Evolutionary conservation across 2,797 vertebrate genomes (phyloP).

Genomic region (Pantherophis vulpinus): DNA sequence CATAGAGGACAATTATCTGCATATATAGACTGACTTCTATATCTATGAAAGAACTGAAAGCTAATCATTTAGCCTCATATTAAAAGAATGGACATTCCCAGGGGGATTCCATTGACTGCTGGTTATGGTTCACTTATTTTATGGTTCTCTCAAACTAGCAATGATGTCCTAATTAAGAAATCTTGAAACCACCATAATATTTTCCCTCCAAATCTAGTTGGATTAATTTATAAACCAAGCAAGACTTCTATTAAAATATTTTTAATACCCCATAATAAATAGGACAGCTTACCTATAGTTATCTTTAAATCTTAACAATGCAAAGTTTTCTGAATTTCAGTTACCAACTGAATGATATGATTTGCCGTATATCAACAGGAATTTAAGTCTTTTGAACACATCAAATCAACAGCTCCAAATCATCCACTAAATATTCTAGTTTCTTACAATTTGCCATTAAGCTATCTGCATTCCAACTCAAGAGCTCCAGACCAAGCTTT

Average conservation of each 20-base stretch:
- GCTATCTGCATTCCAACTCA: background rate
- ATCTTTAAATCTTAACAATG: background rate
- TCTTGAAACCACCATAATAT: background rate
- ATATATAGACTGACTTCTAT: background rate
- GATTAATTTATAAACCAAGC: background rate
- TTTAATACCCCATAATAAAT: too few relatives aligned
- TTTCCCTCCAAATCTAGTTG: background rate
- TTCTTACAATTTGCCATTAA: background rate
- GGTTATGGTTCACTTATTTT: background rate
- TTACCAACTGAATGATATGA: background rate
- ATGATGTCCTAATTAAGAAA: background rate
- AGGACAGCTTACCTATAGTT: too few relatives aligned
- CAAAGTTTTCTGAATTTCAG: background rate
- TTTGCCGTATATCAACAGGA: background rate
- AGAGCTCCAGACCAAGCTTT: background rate
- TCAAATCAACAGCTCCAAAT: background rate
- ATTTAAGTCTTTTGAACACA: background rate
- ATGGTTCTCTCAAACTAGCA: background rate
- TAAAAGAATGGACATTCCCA: background rate
- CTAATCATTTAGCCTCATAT: background rate
- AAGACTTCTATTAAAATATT: background rate
- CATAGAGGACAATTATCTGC: background rate
- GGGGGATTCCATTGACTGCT: background rate
- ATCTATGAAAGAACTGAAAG: background rate
- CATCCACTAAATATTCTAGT: background rate